Evolutionary conservation across 2,113 vertebrate species (phyloP), one percentile per base, ranked within the genome.

Genomic region (Phocoena sinus): DNA sequence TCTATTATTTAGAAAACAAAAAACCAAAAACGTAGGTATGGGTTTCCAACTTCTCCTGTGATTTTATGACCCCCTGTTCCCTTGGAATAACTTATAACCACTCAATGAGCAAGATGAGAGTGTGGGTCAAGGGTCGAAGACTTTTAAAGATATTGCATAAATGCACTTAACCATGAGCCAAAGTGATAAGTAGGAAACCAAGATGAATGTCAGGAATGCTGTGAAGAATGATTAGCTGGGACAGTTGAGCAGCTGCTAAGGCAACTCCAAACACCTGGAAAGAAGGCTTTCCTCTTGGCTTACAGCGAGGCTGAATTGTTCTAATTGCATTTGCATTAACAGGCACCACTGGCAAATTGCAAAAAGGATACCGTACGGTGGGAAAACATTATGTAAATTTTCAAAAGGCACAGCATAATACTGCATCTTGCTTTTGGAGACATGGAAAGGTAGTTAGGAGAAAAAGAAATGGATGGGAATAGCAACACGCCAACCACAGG

Each of bases 61-160:
- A 93, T 97, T 83, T 97, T 91, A 88, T 56, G 94, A 97, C 20
- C 31, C 94, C 70, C 33, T 80, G 15, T 85, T 97, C 82, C 83
- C 87, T 98, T 91, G 58, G 92, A 89, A 94, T 91, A 96, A 88
- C 96, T 98, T 98, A 96, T 97, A 97, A 62, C 93, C 87, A 97
- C 92, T 98, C 86, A 94, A 93, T 98, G 98, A 98, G 97, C 79
- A 96, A 97, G 92, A 95, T 0, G 23, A 97, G n/a, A 88, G 58
- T 97, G 56, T 18, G 17, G 92, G 94, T 67, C 95, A 98, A 97
- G 80, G 95, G 95, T 97, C n/a, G 28, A 96, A 91, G 96, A 95
- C 74, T 95, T 97, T 97, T 96, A 95, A 95, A 74, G 73, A 90
- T 60, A 6, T 96, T 97, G 87, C 80, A 70, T 92, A 97, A 93